Conservation (phyloP, 2,113 vertebrate genomes). For the Cervus canadensis region DNA sequence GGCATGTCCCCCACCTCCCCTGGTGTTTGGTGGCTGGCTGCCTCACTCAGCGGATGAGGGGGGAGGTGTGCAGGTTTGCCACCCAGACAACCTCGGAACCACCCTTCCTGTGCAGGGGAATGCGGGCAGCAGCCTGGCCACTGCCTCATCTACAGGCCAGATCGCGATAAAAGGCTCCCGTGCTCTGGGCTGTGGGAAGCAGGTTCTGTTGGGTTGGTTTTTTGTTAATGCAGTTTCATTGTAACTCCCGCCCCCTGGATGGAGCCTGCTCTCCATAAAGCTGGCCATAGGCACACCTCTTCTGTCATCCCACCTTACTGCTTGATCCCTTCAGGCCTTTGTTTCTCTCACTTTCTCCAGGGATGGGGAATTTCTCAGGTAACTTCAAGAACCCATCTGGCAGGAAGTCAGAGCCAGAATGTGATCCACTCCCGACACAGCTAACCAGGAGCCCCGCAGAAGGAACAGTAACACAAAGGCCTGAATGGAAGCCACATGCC, state of each 20-base stretch:
- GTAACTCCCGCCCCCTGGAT: fast-evolving
- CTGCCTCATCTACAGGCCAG: not conserved
- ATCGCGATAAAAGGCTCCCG: fast-evolving
- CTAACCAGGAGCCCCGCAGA: too few relatives aligned
- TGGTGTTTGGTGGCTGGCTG: too few relatives aligned
- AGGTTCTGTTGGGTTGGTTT: not conserved
- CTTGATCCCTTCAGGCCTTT: not conserved
- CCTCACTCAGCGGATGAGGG: not conserved
- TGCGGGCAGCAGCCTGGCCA: not conserved
- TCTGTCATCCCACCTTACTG: not conserved
- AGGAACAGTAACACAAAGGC: not conserved
- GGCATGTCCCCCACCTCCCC: not conserved
- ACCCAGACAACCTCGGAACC: fast-evolving
- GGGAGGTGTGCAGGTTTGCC: fast-evolving
- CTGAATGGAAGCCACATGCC: not conserved
- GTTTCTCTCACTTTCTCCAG: not conserved
- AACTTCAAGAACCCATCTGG: not conserved
- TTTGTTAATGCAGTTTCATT: not conserved
- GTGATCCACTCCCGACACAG: not conserved
- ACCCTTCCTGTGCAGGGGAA: too few relatives aligned
- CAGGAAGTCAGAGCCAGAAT: not conserved
- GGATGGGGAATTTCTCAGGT: not conserved
- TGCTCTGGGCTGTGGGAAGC: not conserved
- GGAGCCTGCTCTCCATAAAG: not conserved
- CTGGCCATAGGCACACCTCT: fast-evolving